Conservation (phyloP, 1,140 invertebrate genomes). For the Euwallacea similis region DNA sequence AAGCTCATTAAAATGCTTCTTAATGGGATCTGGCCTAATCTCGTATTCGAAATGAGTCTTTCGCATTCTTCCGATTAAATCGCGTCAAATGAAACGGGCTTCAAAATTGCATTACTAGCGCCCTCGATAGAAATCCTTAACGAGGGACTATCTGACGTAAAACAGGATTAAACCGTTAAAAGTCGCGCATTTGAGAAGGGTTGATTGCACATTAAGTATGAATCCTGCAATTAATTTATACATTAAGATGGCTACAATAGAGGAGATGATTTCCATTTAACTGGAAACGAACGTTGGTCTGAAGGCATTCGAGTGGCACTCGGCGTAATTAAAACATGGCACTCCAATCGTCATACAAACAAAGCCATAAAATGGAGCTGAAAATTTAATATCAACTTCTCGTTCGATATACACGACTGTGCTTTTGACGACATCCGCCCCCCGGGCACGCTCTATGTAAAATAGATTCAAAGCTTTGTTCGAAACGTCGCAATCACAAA, state of each 20-base stretch:
- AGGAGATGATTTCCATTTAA: not conserved
- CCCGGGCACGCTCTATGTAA: constrained; percentile 7
- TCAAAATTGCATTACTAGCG: not conserved
- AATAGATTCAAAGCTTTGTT: constrained; percentile 18
- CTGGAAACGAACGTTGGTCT: not conserved
- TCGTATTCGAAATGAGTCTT: not conserved
- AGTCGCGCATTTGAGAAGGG: not conserved
- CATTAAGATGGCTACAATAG: too few relatives aligned
- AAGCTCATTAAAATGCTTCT: not conserved
- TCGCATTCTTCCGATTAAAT: not conserved
- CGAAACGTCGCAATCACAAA: not conserved
- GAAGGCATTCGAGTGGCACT: not conserved
- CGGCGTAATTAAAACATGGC: constrained; percentile 14
- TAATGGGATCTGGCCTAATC: not conserved
- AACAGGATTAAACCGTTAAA: not conserved
- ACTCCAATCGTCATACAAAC: constrained; percentile 4
- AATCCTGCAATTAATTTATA: too few relatives aligned
- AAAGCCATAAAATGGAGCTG: constrained; percentile 15
- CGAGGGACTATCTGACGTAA: not conserved
- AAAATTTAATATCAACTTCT: constrained; percentile 18
- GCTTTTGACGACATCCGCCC: constrained; percentile 11
- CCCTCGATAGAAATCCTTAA: too few relatives aligned
- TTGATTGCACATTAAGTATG: too few relatives aligned
- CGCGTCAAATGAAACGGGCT: not conserved
- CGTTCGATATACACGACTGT: constrained; percentile 11